Percentiles rank a stretch among this genome's conserved stretches.
Evolutionary conservation across 2,113 vertebrate genomes (phyloP).

Genomic region (Amazona vittata): DNA sequence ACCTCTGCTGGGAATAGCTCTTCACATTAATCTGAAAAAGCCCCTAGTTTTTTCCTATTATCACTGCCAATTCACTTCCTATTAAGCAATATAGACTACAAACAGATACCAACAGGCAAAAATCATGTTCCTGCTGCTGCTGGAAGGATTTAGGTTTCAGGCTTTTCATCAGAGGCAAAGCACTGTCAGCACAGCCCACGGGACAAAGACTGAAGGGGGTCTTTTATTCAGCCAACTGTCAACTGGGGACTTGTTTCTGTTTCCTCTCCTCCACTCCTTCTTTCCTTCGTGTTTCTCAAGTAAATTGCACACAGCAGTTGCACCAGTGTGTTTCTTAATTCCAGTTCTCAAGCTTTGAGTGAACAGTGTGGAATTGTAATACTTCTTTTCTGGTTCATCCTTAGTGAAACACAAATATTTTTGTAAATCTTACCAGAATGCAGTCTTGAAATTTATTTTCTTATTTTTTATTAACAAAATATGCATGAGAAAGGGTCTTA

Average conservation of each 20-base stretch:
- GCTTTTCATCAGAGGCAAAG: not conserved
- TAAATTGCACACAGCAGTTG: not conserved
- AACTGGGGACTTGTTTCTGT: not conserved
- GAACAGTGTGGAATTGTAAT: not conserved
- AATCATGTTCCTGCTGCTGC: not conserved
- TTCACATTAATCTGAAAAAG: not conserved
- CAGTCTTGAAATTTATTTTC: not conserved
- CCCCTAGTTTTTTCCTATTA: not conserved
- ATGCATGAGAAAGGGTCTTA: not conserved
- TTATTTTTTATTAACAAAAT: not conserved
- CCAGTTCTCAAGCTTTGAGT: not conserved
- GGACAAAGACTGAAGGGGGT: not conserved
- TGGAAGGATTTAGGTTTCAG: not conserved
- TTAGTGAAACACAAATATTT: not conserved
- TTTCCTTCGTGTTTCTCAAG: not conserved
- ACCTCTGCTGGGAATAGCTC: not conserved
- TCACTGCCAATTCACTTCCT: not conserved
- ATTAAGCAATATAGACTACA: not conserved
- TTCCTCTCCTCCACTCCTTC: not conserved
- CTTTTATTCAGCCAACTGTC: not conserved
- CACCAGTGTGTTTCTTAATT: not conserved
- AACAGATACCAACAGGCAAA: not conserved
- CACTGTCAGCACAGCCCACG: not conserved
- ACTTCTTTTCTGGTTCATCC: not conserved
- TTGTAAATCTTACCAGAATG: not conserved